These are phyloP conservation scores for Chironomus tepperi DNA, from an alignment of 1,140 invertebrate genomes.

Conservation along the genomic window DNA sequence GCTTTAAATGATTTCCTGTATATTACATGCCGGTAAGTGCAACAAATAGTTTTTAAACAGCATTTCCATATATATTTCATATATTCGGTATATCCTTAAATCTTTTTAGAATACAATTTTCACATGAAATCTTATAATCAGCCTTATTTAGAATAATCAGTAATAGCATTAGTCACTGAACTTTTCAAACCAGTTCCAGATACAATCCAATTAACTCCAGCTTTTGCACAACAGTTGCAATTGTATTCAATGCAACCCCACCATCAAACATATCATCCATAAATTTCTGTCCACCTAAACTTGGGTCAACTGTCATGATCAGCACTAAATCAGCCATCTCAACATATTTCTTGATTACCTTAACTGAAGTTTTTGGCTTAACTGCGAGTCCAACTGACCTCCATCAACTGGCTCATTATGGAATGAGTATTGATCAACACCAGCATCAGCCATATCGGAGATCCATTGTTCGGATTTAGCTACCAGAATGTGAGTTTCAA, in stretches of 20 bases:
- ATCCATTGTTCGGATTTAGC: constrained; percentile 92
- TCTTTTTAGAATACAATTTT: constrained; percentile 88
- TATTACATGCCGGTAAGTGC: constrained; percentile 89
- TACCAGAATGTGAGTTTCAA: constrained; percentile 99
- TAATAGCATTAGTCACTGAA: constrained; percentile 44
- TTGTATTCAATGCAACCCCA: constrained; percentile 83
- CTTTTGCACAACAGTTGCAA: constrained; percentile 83
- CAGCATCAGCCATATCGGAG: constrained; percentile 86
- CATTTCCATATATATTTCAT: constrained; percentile 99
- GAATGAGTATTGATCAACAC: constrained; percentile 76
- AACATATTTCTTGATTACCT: constrained; percentile 72
- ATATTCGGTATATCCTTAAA: constrained; percentile 95
- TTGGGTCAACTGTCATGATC: constrained; percentile 98
- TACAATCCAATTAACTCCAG: constrained; percentile 97
- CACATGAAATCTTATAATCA: too few relatives aligned
- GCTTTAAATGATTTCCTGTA: constrained; percentile 76
- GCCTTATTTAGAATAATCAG: neutral
- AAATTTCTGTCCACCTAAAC: constrained; percentile 97
- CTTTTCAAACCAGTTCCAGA: constrained; percentile 87
- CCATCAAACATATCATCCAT: constrained; percentile 96
- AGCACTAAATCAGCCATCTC: constrained; percentile 82
- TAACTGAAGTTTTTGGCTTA: constrained; percentile 50
- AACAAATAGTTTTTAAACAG: constrained; percentile 94
- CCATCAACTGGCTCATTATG: constrained; percentile 81
- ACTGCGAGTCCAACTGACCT: constrained; percentile 56